These are phyloP conservation scores for Lutjanus argentimaculatus DNA, from an alignment of 2,797 vertebrate genomes.

Conservation along the genomic window DNA sequence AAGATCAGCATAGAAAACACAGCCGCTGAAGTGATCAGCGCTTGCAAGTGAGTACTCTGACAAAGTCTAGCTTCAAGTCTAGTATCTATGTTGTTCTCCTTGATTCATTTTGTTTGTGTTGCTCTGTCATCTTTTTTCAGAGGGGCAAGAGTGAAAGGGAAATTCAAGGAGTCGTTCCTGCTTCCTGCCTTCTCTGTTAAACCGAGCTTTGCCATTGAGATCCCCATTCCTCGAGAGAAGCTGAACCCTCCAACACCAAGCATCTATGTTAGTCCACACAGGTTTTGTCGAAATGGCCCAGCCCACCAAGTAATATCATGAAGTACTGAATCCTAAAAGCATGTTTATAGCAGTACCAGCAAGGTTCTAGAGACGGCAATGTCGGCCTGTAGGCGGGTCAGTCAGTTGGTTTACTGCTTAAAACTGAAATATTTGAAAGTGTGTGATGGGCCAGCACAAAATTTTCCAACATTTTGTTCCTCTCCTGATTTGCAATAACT, in stretches of 20 bases:
- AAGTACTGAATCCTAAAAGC: neutral
- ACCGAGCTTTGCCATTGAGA: slow-evolving; percentile 82
- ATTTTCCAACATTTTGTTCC: neutral
- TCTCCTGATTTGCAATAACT: neutral
- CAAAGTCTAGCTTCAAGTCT: too few relatives aligned
- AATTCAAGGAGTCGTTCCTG: slow-evolving; percentile 92
- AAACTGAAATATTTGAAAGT: neutral
- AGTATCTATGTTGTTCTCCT: neutral
- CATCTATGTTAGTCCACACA: slow-evolving; percentile 90
- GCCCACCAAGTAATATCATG: neutral
- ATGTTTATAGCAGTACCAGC: slow-evolving; percentile 3
- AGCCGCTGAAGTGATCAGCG: slow-evolving; percentile 87
- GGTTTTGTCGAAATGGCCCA: neutral
- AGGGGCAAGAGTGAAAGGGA: slow-evolving; percentile 86
- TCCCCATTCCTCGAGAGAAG: slow-evolving; percentile 89
- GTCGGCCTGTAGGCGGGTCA: neutral
- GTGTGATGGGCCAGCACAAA: neutral
- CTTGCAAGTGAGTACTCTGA: slow-evolving; percentile 90
- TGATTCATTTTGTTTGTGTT: neutral
- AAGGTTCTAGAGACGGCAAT: neutral
- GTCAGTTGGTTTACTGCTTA: neutral
- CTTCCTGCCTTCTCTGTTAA: slow-evolving; percentile 91
- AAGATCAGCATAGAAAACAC: slow-evolving; percentile 89
- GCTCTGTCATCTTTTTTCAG: slow-evolving; percentile 66
- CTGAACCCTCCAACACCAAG: slow-evolving; percentile 95